A percentile compares a stretch with the other conserved stretches of the same genome.
phyloP scores from a whole-genome alignment of 2,888 invertebrate species.

The Amblyteles armatorius region DNA sequence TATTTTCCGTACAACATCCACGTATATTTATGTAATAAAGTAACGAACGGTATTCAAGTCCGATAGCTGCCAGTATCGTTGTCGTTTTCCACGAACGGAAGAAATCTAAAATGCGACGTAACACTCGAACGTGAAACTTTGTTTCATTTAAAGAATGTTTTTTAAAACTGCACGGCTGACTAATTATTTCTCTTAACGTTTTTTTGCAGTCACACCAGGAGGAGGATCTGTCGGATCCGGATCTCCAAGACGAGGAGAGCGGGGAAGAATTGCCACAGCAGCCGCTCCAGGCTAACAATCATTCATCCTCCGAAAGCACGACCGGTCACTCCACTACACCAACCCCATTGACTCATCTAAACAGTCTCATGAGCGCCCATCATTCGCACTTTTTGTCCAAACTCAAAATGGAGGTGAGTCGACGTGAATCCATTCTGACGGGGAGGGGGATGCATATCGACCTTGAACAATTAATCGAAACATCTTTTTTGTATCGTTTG shows the following conservation, averaged over 20 bases:
- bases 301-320: conserved; percentile 77
- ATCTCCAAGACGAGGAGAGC: conserved; percentile 86
- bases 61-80: not conserved
- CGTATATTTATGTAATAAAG: conserved; percentile 23
- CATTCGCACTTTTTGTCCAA: conserved; percentile 86
- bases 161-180: not conserved
- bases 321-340: conserved; percentile 76
- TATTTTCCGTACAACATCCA: conserved; percentile 14
- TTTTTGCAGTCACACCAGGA: conserved; percentile 86
- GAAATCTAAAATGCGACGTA: too few relatives aligned
- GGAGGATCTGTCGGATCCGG: conserved; percentile 86
- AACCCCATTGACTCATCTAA: conserved; percentile 85
- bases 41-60: conserved; percentile 9
- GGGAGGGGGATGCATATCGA: not conserved
- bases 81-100: too few relatives aligned
- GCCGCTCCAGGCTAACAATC: conserved; percentile 79
- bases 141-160: too few relatives aligned
- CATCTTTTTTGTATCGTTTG: not conserved
- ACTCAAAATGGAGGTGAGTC: conserved; percentile 81
- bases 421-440: not conserved
- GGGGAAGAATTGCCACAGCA: conserved; percentile 84
- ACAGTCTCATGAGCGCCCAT: conserved; percentile 86
- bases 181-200: not conserved
- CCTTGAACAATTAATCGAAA: not conserved
- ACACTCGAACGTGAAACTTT: too few relatives aligned